Conservation (phyloP, 2,113 vertebrate species). For the Microcebus tavaratra region DNA sequence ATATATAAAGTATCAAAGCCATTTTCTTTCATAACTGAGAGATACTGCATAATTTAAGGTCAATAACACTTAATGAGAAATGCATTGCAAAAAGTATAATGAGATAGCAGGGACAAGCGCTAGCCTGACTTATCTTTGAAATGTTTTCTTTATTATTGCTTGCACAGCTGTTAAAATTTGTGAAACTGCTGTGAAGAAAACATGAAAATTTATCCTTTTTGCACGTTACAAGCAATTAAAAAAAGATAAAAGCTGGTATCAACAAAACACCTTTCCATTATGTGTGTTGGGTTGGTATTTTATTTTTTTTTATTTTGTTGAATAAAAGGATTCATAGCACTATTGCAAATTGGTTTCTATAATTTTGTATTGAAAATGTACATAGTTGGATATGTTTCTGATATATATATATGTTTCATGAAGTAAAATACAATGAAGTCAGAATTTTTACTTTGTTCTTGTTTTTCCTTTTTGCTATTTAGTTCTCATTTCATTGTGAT, state of each 20-base stretch:
- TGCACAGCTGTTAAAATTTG: neutral
- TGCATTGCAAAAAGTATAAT: neutral
- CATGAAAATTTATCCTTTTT: neutral
- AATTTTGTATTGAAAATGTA: neutral
- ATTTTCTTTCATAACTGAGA: conserved; percentile 14
- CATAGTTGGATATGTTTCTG: neutral
- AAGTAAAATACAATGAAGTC: neutral
- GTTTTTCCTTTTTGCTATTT: neutral
- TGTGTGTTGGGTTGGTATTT: neutral
- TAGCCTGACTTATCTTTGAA: neutral
- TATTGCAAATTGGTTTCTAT: neutral
- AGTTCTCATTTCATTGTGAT: neutral
- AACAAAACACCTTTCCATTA: neutral
- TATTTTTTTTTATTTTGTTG: neutral
- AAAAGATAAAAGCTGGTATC: neutral
- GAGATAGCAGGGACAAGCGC: neutral
- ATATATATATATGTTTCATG: neutral
- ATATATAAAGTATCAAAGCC: neutral
- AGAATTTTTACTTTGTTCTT: neutral
- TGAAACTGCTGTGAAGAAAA: neutral
- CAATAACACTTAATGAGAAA: conserved; percentile 1
- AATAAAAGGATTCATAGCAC: neutral
- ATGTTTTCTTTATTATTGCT: neutral
- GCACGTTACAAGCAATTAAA: conserved; percentile 23
- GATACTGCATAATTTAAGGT: neutral